These are phyloP conservation scores for Damaliscus lunatus DNA, from an alignment of 2,113 vertebrate genomes.

Conservation along the genomic window DNA sequence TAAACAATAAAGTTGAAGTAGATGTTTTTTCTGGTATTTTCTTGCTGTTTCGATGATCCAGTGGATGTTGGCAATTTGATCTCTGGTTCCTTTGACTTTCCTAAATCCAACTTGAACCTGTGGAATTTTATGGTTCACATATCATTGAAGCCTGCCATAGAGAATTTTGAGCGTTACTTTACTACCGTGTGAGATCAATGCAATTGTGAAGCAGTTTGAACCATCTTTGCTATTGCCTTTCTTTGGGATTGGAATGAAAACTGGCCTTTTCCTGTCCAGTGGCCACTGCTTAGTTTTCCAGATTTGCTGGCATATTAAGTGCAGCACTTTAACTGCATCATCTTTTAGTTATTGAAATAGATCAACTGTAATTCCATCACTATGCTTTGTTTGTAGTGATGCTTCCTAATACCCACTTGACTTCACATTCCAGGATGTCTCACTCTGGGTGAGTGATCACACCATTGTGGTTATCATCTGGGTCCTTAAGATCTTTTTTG, in stretches of 20 bases:
- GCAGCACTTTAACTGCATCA: background rate
- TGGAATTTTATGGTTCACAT: rapidly evolving
- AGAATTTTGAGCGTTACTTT: background rate
- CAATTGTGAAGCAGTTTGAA: background rate
- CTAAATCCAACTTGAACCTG: background rate
- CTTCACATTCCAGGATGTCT: background rate
- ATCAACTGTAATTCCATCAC: background rate
- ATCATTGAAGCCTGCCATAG: background rate
- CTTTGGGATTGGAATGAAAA: background rate
- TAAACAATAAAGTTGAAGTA: background rate
- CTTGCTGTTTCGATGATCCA: background rate
- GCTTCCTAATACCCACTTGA: background rate
- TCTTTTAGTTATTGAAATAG: background rate
- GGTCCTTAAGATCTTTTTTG: background rate
- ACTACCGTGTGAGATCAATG: background rate
- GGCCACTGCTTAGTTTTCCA: background rate
- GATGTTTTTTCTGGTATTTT: background rate
- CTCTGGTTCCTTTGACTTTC: background rate
- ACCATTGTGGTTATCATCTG: background rate
- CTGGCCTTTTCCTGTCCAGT: background rate
- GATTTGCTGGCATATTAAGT: background rate
- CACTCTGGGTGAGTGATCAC: background rate
- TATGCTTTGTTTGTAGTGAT: background rate
- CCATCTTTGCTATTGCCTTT: background rate
- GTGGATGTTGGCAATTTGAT: background rate